Percentiles rank a stretch among this genome's conserved stretches.
Evolutionary conservation across 2,888 invertebrate genomes (phyloP).

Genomic region (Epirrhoe tristata): DNA sequence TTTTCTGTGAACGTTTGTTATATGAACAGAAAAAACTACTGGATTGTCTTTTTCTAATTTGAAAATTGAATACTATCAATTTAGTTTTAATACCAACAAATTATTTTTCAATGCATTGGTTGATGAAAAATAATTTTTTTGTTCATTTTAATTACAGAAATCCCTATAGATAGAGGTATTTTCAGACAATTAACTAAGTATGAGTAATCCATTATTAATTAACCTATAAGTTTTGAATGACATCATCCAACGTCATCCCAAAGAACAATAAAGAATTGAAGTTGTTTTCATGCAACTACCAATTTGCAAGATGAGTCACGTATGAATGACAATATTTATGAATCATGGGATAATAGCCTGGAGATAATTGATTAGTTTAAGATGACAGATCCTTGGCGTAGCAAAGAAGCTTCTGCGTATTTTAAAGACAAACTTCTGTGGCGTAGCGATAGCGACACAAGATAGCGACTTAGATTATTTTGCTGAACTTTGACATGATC

Average conservation of each 20-base stretch:
- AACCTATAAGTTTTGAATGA: too few species aligned
- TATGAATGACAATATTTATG: constrained; percentile 13
- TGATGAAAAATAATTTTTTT: neutral
- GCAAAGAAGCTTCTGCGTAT: neutral
- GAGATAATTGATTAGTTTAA: neutral
- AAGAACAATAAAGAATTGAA: constrained; percentile 18
- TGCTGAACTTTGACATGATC: too few species aligned
- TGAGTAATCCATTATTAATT: too few species aligned
- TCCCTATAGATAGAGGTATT: neutral
- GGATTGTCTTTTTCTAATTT: too few species aligned
- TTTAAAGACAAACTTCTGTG: neutral
- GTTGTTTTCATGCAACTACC: constrained; percentile 25
- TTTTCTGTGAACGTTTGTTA: too few species aligned
- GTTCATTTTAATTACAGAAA: neutral
- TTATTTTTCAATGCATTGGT: too few species aligned
- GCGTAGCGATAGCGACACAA: too few species aligned
- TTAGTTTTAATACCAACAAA: too few species aligned
- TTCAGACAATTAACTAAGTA: constrained; percentile 6
- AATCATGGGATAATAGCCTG: constrained; percentile 17
- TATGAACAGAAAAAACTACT: too few species aligned
- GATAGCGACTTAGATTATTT: too few species aligned
- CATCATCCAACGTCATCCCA: constrained; percentile 18
- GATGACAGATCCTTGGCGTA: neutral
- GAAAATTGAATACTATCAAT: too few species aligned
- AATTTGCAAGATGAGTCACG: constrained; percentile 25